These are phyloP conservation scores for Brachyhypopomus occidentalis DNA, from an alignment of 2,113 vertebrate genomes.

Conservation along the genomic window DNA sequence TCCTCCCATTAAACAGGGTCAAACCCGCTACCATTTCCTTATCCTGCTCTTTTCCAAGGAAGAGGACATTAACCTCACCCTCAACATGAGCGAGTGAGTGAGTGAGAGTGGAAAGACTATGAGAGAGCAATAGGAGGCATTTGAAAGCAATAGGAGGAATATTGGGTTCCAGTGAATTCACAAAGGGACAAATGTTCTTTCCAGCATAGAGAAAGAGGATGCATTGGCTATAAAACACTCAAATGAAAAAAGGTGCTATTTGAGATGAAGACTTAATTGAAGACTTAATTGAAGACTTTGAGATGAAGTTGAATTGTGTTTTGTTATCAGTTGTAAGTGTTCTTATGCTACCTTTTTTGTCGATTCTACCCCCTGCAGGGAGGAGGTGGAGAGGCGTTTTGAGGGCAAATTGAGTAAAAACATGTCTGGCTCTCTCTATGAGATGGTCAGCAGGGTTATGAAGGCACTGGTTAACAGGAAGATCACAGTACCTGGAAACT, in stretches of 20 bases:
- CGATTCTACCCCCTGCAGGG: slow-evolving; percentile 69
- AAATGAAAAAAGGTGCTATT: slow-evolving; percentile 1
- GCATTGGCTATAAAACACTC: not conserved
- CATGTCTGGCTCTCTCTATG: slow-evolving; percentile 94
- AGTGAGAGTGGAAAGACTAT: slow-evolving; percentile 11
- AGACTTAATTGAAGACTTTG: not conserved
- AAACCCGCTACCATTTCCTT: slow-evolving; percentile 96
- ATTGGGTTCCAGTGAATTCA: not conserved
- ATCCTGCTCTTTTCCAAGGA: slow-evolving; percentile 98
- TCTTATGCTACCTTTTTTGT: not conserved
- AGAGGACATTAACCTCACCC: slow-evolving; percentile 90
- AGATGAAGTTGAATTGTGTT: not conserved
- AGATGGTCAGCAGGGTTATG: slow-evolving; percentile 98
- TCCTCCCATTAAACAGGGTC: slow-evolving; percentile 97
- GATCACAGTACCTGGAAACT: slow-evolving; percentile 98
- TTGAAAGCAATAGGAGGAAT: not conserved
- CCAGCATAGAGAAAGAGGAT: not conserved
- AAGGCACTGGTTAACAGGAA: slow-evolving; percentile 96
- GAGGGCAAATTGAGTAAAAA: slow-evolving; percentile 94
- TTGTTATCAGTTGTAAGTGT: not conserved
- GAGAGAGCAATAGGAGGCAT: not conserved
- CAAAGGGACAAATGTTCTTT: not conserved
- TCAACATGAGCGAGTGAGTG: slow-evolving; percentile 98
- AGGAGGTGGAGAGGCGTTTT: slow-evolving; percentile 94
- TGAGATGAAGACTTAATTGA: not conserved